Evolutionary conservation across 2,888 invertebrate species (phyloP).

Genomic region (Phoronis australis): DNA sequence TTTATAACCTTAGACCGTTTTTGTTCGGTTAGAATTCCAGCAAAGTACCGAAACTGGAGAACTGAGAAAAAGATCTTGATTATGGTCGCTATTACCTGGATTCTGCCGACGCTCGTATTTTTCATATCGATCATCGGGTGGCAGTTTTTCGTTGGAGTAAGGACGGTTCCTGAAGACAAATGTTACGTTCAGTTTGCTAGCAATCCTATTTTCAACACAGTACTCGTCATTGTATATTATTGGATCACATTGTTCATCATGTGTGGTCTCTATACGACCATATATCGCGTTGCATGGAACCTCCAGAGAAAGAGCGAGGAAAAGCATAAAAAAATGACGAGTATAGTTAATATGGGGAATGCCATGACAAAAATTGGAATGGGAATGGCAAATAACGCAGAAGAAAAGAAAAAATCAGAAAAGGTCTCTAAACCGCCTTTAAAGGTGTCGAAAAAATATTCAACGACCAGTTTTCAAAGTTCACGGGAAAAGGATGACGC

Average conservation of each 20-base stretch:
- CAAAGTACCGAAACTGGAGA: conserved; percentile 93
- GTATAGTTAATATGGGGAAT: conserved; percentile 31
- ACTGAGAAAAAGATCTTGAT: conserved; percentile 87
- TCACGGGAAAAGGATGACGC: too few relatives aligned
- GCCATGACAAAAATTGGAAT: conserved; percentile 31
- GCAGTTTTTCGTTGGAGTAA: conserved; percentile 93
- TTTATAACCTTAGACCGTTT: conserved; percentile 97
- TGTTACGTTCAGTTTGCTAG: conserved; percentile 97
- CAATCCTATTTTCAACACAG: conserved; percentile 94
- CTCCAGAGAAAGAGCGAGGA: conserved; percentile 97
- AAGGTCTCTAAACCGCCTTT: too few relatives aligned
- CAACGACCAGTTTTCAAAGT: too few relatives aligned
- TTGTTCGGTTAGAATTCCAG: conserved; percentile 97
- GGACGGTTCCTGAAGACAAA: conserved; percentile 79
- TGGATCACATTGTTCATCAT: conserved; percentile 96
- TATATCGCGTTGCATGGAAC: conserved; percentile 93
- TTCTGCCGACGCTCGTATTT: conserved; percentile 90
- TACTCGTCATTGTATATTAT: conserved; percentile 92
- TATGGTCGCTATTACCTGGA: conserved; percentile 96
- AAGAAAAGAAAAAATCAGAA: too few relatives aligned
- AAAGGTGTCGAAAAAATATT: too few relatives aligned
- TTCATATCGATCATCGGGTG: conserved; percentile 98
- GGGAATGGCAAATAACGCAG: too few relatives aligned
- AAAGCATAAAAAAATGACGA: conserved; percentile 73
- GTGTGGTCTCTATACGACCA: conserved; percentile 91